Evolutionary conservation across 2,113 vertebrate genomes (phyloP), one percentile per base, ranked within the genome.

Genomic region (Delphinapterus leucas): DNA sequence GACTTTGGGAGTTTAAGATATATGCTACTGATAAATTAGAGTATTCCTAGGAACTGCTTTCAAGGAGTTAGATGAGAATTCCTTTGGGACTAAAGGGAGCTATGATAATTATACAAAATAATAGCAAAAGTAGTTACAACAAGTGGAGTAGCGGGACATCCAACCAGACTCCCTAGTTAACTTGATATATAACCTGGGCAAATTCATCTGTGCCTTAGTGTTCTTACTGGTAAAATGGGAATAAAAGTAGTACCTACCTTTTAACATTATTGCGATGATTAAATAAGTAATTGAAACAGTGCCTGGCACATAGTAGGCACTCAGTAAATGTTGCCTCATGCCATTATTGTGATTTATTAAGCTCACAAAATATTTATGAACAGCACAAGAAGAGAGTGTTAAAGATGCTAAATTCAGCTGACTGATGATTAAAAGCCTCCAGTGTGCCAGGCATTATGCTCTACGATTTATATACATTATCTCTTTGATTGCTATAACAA

Each of bases 1-100:
- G 93, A 91, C 86, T 65, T 36, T 12, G 55, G 26, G 70, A 93
- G 49, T 70, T 86, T 93, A 86, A 95, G 90, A 86, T 55, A 68
- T 44, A 58, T 21, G n/a, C 67, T 85, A 91, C 49, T 55, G 94
- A 90, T 94, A 53, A 77, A 53, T 93, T 81, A 58, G 47, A 84
- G 44, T 88, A 23, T 79, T 85, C 79, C 31, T 47, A 25, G 63
- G 55, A 95, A 33, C 33, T 88, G 82, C n/a, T 93, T 93, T 88
- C 71, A 63, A 82, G 67, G 18, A 65, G 28, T n/a, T 77, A 33
- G 77, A 23, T 89, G 77, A 36, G 73, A n/a, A 38, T 73, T 83
- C 20, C 20, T 31, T 82, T 74, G 79, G 61, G 49, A 41, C 77
- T 55, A 44, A 71, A 38, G 5, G n/a, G 12, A 58, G 26, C 20